Evolutionary conservation across 2,797 vertebrate species (phyloP), one percentile per base, ranked within the genome.

Genomic region (Phalanger gymnotis): DNA sequence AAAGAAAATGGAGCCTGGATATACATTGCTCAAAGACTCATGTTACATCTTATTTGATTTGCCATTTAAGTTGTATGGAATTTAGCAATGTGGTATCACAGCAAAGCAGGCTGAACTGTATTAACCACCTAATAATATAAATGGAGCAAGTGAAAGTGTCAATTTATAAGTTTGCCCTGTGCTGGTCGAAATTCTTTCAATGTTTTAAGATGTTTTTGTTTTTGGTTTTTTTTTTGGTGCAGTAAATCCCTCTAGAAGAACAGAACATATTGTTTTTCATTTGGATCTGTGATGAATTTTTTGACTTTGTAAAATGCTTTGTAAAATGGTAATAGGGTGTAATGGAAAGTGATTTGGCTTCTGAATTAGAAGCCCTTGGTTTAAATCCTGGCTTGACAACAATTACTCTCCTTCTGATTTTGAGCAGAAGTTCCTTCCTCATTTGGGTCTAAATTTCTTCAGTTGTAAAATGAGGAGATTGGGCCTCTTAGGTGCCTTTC

Each of bases 1-100:
- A 92, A 95, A 96, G 92, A 94, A 93, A 94, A 95, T 27, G 54
- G 61, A 94, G 28, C 30, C 92, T 58, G n/a, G 91, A 90, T 40
- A 54, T 73, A 54, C 52, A 11, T 94, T 96, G 94, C 66, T 95
- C 94, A 94, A 97, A 95, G 92, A 94, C 95, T 91, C 92, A 93
- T 66, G 93, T 58, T 94, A 51, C 90, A 55, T 95, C 1, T 92
- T 94, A 55, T 95, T 97, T 94, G 40, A 87, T 87, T 87, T 87
- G 40, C 73, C 40, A 87, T 87, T 27, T 27, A 87, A 87, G 40
- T 47, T 87, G 40, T 47, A 87, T 47, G 12, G 40, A 87, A 87
- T 87, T 87, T 47, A 51, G 22, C 47, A 47, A 47, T 47, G 40
- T 87, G 27, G 73, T 47, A 81, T 81, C 19, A 47, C 19, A 87